A percentile compares a stretch with the other conserved stretches of the same genome.
phyloP scores from a whole-genome alignment of 2,888 invertebrate species.

The Augiades crinisus region DNA sequence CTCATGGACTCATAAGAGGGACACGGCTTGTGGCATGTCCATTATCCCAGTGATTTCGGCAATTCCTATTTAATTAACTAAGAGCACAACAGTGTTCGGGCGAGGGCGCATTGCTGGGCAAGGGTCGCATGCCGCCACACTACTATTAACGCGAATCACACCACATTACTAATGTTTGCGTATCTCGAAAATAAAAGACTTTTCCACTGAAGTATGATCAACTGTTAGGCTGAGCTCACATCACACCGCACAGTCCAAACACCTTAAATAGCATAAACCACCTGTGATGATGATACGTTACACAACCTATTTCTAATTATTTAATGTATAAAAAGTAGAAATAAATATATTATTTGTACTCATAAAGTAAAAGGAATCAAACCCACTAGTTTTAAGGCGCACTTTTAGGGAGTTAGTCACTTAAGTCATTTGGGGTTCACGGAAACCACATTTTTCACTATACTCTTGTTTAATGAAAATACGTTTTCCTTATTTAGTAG shows the following conservation, averaged over 20 bases:
- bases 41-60: neutral
- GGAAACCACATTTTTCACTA: conserved; percentile 3
- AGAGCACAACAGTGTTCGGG: neutral
- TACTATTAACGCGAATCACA: conserved; percentile 1
- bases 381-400: too few species aligned
- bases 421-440: too few species aligned
- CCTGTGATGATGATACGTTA: too few species aligned
- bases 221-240: too few species aligned
- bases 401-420: neutral
- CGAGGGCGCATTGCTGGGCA: neutral
- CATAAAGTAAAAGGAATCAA: too few species aligned
- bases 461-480: conserved; percentile 16
- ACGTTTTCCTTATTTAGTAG: conserved; percentile 18
- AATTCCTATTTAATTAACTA: neutral
- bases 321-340: too few species aligned
- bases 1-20: neutral
- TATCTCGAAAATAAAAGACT: neutral
- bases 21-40: neutral
- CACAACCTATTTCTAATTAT: too few species aligned
- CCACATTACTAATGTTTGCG: conserved; percentile 1
- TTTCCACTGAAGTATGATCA: too few species aligned
- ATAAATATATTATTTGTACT: too few species aligned
- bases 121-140: neutral
- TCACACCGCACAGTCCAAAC: too few species aligned
- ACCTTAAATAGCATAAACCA: too few species aligned